These are phyloP conservation scores for Gymnothorax reevesii DNA, from an alignment of 2,797 vertebrate genomes.

Conservation along the genomic window DNA sequence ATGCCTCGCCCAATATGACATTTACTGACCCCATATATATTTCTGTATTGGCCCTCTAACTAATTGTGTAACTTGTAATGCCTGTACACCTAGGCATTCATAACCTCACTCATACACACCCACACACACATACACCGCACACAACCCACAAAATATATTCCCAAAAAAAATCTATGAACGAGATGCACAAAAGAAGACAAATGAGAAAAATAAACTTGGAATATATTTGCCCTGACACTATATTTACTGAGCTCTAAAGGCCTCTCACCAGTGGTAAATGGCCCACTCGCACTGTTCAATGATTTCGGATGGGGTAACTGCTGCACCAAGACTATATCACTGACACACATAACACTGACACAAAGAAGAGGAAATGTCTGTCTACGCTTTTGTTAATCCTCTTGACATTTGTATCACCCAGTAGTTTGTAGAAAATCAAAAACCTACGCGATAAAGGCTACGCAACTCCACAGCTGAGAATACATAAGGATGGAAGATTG, in stretches of 20 bases:
- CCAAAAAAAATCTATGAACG: too few species aligned
- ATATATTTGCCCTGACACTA: background rate
- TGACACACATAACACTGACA: background rate
- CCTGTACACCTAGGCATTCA: too few species aligned
- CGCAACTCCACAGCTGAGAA: background rate
- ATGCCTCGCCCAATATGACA: too few species aligned
- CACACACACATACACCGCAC: background rate
- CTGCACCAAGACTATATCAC: background rate
- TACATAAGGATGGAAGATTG: constrained; percentile 14
- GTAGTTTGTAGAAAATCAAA: background rate
- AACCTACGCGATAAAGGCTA: background rate
- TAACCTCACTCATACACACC: background rate
- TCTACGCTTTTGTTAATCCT: background rate
- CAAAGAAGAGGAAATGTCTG: background rate
- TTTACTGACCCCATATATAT: too few species aligned
- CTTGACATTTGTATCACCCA: background rate
- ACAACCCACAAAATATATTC: too few species aligned
- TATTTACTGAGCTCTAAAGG: background rate
- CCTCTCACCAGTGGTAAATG: background rate
- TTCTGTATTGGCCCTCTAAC: too few species aligned
- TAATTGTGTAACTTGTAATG: too few species aligned
- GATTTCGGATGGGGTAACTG: background rate
- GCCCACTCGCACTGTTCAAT: background rate
- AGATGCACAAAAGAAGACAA: too few species aligned
- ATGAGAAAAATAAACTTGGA: background rate